A percentile compares a stretch with the other conserved stretches of the same genome.
Conservation (phyloP, 1,140 invertebrate species). For the Dolichoris vasculosae region DNA sequence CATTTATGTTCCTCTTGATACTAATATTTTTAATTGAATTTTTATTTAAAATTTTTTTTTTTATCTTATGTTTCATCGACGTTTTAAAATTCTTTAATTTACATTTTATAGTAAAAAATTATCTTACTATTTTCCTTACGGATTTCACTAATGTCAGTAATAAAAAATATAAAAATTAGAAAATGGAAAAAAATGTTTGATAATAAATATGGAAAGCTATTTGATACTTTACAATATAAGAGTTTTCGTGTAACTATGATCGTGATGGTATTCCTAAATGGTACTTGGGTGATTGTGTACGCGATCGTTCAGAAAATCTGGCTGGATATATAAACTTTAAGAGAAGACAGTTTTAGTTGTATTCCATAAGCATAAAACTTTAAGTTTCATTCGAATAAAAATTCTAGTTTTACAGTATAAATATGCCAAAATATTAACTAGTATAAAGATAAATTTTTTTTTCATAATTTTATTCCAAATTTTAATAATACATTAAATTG, state of each 20-base stretch:
- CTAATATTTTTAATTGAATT: no score
- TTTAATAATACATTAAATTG: no score
- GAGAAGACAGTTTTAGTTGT: not conserved
- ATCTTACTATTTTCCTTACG: no score
- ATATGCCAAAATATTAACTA: no score
- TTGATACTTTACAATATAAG: constrained; percentile 8
- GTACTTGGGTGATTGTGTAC: not conserved
- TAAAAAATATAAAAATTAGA: not conserved
- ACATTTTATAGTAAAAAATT: no score
- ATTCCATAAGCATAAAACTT: not conserved
- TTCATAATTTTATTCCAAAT: no score
- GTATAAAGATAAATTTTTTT: no score
- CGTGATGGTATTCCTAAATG: not conserved
- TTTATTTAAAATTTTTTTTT: no score
- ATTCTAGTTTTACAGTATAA: not conserved
- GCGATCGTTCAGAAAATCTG: constrained; percentile 7
- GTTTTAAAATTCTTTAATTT: no score
- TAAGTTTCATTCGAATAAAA: not conserved
- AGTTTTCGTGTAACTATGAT: not conserved
- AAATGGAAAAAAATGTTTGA: not conserved
- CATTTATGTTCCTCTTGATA: no score
- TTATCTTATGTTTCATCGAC: no score
- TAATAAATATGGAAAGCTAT: not conserved
- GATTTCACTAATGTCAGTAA: not conserved
- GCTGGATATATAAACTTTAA: not conserved